Base-by-base conservation (phyloP, 1,140 invertebrate genomes). In the Episyrphus balteatus region DNA sequence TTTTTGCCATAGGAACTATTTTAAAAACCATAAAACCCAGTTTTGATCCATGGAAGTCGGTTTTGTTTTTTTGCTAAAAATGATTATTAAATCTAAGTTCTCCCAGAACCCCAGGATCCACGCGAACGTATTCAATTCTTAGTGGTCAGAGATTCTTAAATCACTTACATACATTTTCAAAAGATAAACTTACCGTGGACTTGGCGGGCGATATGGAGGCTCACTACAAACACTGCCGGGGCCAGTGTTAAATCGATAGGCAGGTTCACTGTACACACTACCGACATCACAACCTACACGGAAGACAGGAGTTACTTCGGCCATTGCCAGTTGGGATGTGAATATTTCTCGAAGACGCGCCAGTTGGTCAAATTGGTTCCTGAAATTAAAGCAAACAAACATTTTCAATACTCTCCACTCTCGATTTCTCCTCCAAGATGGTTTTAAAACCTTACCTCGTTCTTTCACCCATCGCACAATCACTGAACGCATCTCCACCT, bases 251-350 rank as follows among this genome's bases (percentile, higher is more conserved):
- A 82, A 80, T 30, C 78, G 75, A 56, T 83, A 86, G 9, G 84
- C 81, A 1, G 86, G 86, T 67, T 89, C 86, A 61, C 84, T 88
- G 58, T 86, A 87, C 41, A 88, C 85, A 55, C 85, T 55, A 77
- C 84, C 55, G 77, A 78, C 63, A 75, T 81, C 65, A 79, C 80
- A 52, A 75, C 75, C 17, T 70, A 76, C 57, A 75, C 84, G 61
- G 74, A 79, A 52, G 78, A 71, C 66, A 80, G 81, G 59, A 80
- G 85, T 51, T 75, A 84, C 39, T 86, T 70, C 42, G 79, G 66
- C 34, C 84, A 87, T 69, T 83, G 83, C 77, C 62, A 84, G 68
- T 69, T 79, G 75, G 53, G 76, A 79, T 52, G 79, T 75, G 59
- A 82, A 82, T 30, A 81, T 71, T 65, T 83, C 78, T 53, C 82